Evolutionary conservation across 2,888 invertebrate species (phyloP).

Genomic region (Busseola fusca): DNA sequence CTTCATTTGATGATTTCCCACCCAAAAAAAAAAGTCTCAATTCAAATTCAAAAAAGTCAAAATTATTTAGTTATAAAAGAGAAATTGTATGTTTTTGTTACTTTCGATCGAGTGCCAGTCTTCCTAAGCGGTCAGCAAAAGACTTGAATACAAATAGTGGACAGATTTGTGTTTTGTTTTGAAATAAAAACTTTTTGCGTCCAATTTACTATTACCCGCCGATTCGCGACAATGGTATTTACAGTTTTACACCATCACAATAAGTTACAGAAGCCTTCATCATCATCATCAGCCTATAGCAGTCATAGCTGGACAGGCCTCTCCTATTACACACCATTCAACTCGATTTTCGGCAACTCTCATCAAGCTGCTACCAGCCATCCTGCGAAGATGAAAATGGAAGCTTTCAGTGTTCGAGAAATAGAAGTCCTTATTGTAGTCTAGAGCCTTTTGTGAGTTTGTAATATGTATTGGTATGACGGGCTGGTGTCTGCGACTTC

Average conservation of each 20-base stretch:
- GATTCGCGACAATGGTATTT: neutral
- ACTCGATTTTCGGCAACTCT: too few species aligned
- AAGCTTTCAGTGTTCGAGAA: neutral
- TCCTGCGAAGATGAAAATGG: too few species aligned
- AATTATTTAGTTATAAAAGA: neutral
- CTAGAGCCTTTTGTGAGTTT: neutral
- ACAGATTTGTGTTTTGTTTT: neutral
- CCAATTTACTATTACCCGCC: neutral
- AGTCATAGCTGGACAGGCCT: too few species aligned
- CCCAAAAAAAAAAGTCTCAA: too few species aligned
- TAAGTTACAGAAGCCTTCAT: neutral
- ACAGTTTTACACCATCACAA: neutral
- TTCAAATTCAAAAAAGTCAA: too few species aligned
- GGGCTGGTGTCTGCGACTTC: neutral
- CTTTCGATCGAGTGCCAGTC: neutral
- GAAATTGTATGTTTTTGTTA: neutral
- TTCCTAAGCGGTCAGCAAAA: neutral
- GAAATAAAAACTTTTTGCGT: neutral
- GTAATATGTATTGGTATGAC: neutral
- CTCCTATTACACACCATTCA: too few species aligned
- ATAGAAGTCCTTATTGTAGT: neutral
- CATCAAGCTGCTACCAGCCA: too few species aligned
- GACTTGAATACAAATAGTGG: neutral
- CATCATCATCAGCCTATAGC: too few species aligned
- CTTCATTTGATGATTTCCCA: too few species aligned